Evolutionary conservation across 1,140 invertebrate species (phyloP).

Genomic region (Cherax quadricarinatus): DNA sequence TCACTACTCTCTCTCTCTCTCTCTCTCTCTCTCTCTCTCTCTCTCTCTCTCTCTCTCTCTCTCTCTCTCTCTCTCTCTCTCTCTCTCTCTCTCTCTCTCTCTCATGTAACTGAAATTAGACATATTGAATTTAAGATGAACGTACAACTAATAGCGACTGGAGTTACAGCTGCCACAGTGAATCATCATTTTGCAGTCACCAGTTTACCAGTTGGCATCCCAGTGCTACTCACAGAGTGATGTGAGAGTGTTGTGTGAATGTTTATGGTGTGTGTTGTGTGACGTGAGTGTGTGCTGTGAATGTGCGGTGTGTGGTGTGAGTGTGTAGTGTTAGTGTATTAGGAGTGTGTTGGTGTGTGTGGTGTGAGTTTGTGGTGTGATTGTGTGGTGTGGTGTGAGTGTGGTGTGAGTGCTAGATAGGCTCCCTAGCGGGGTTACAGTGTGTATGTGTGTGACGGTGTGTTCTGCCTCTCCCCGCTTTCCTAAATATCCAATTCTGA

Average conservation of each 20-base stretch:
- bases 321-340: too few relatives aligned
- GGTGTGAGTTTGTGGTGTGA: neutral
- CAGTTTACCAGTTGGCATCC: too few relatives aligned
- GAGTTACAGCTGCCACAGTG: too few relatives aligned
- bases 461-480: neutral
- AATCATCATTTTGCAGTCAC: neutral
- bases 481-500: conserved; percentile 52
- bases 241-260: too few relatives aligned
- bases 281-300: neutral
- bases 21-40: neutral
- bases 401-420: too few relatives aligned
- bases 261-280: too few relatives aligned
- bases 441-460: neutral
- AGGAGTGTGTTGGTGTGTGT: too few relatives aligned
- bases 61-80: conserved; percentile 26
- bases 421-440: too few relatives aligned
- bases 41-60: neutral
- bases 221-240: too few relatives aligned
- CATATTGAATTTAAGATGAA: too few relatives aligned
- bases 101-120: too few relatives aligned
- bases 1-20: neutral
- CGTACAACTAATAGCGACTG: too few relatives aligned
- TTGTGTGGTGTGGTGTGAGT: neutral
- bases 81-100: conserved; percentile 21
- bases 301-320: neutral